Conservation (phyloP, 2,113 vertebrate genomes). For the Periophthalmodon schlosseri region DNA sequence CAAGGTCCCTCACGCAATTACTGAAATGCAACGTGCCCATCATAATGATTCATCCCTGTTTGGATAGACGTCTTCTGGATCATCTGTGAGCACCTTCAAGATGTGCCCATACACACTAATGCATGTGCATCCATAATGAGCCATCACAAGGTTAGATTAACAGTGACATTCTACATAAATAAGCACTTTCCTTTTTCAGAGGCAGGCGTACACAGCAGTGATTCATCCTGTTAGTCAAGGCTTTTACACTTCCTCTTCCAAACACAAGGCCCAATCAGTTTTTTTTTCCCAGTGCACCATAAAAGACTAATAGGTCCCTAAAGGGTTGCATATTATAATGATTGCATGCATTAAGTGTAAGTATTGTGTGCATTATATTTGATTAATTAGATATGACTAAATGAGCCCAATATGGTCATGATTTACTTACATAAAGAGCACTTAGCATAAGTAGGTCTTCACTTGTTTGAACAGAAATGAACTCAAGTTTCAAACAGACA, state of each 20-base stretch:
- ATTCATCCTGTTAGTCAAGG: slow-evolving; percentile 24
- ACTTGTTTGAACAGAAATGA: neutral
- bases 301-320: slow-evolving; percentile 28
- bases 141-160: slow-evolving; percentile 15
- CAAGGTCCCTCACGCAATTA: slow-evolving; percentile 49
- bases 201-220: neutral
- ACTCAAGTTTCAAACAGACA: neutral
- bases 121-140: slow-evolving; percentile 7
- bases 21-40: slow-evolving; percentile 31
- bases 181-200: slow-evolving; percentile 8
- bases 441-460: neutral
- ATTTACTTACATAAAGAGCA: slow-evolving; percentile 11
- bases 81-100: slow-evolving; percentile 14
- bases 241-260: slow-evolving; percentile 10
- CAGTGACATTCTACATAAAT: slow-evolving; percentile 14
- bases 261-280: slow-evolving; percentile 36
- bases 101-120: slow-evolving; percentile 1
- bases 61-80: slow-evolving; percentile 8
- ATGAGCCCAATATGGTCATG: slow-evolving; percentile 11
- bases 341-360: slow-evolving; percentile 37
- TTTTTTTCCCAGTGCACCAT: slow-evolving; percentile 9
- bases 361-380: slow-evolving; percentile 18
- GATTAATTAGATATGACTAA: slow-evolving; percentile 26
- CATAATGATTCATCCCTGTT: slow-evolving; percentile 43
- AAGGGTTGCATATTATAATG: slow-evolving; percentile 43